Percentiles rank a stretch among this genome's conserved stretches.
Conservation (phyloP, 2,888 invertebrate genomes). For the Metellina segmentata region DNA sequence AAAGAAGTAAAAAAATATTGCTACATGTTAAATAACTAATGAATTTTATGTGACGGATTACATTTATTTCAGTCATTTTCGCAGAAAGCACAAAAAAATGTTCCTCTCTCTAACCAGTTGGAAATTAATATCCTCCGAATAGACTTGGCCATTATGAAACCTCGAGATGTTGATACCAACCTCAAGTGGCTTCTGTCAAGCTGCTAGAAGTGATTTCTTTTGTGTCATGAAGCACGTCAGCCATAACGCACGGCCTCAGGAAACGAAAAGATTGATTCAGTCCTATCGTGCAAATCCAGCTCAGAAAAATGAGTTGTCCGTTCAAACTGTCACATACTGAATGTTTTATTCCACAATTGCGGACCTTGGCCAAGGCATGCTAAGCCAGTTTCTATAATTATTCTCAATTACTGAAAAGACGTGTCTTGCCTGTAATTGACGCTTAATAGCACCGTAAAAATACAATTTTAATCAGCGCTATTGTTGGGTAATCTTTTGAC, state of each 20-base stretch:
- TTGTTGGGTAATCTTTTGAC: slow-evolving; percentile 16
- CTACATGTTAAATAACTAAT: too few species aligned
- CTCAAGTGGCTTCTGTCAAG: background rate
- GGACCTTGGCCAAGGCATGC: background rate
- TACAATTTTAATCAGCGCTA: slow-evolving; percentile 31
- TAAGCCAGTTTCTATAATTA: slow-evolving; percentile 7
- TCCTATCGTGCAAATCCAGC: background rate
- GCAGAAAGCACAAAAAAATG: too few species aligned
- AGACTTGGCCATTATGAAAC: background rate
- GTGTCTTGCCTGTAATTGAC: slow-evolving; percentile 5
- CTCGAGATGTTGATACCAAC: background rate
- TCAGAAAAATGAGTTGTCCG: slow-evolving; percentile 25
- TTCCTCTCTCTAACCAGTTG: too few species aligned
- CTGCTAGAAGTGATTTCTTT: background rate
- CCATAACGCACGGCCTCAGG: background rate
- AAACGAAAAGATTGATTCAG: slow-evolving; percentile 32
- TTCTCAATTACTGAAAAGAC: slow-evolving; percentile 26
- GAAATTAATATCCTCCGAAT: background rate
- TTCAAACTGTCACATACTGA: slow-evolving; percentile 11
- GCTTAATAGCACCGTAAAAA: slow-evolving; percentile 22
- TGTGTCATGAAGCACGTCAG: background rate
- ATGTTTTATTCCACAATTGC: slow-evolving; percentile 18
- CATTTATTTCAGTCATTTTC: too few species aligned
- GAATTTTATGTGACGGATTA: too few species aligned
- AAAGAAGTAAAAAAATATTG: too few species aligned